Conservation (phyloP, 2,113 vertebrate species). For the Leucopsar rothschildi region DNA sequence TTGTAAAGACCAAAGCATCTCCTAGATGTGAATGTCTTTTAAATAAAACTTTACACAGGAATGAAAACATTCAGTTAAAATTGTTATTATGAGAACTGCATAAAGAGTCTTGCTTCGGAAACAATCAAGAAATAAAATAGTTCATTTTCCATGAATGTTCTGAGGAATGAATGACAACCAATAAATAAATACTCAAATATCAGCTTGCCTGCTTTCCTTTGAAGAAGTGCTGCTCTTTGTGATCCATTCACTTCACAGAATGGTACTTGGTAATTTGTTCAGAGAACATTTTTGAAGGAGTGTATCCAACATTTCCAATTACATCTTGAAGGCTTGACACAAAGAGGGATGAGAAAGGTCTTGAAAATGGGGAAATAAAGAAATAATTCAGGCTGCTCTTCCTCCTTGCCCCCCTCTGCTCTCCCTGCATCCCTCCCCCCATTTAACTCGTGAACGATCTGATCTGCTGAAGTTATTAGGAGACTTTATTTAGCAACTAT, state of each 20-base stretch:
- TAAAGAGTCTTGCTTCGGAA: not conserved
- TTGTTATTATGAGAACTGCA: not conserved
- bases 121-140: not conserved
- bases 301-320: slow-evolving; percentile 19
- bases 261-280: not conserved
- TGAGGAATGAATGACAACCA: not conserved
- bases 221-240: not conserved
- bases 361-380: slow-evolving; percentile 7
- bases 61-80: not conserved
- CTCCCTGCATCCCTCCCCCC: not conserved
- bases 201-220: not conserved
- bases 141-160: not conserved
- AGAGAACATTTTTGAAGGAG: slow-evolving; percentile 15
- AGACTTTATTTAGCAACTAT: not conserved
- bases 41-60: not conserved
- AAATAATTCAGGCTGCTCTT: not conserved
- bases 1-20: not conserved
- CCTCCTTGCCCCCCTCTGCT: rapidly evolving
- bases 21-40: not conserved
- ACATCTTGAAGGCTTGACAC: not conserved
- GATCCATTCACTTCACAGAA: not conserved
- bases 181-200: not conserved
- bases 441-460: not conserved
- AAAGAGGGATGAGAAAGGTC: not conserved
- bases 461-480: not conserved